Evolutionary conservation across 2,797 vertebrate species (phyloP).

Genomic region (Masticophis lateralis): DNA sequence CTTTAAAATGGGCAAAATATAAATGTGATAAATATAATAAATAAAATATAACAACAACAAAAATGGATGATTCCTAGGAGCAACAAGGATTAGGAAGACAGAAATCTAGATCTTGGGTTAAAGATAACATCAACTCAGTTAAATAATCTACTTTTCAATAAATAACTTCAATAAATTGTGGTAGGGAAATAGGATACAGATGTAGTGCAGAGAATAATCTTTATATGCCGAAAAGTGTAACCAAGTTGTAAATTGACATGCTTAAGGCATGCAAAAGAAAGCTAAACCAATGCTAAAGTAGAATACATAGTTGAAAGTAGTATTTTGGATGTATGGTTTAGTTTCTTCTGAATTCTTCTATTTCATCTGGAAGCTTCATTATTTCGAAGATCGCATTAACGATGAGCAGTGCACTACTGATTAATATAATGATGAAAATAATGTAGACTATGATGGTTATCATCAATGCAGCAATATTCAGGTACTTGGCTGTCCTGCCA

Average conservation of each 20-base stretch:
- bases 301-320: neutral
- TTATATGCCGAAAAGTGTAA: neutral
- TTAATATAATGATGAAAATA: rapidly evolving
- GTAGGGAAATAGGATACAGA: neutral
- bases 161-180: neutral
- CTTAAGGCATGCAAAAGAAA: neutral
- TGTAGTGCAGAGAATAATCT: neutral
- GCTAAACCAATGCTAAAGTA: neutral
- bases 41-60: neutral
- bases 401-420: rapidly evolving
- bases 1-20: neutral
- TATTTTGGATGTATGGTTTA: neutral
- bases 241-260: neutral
- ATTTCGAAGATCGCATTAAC: neutral
- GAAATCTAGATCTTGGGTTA: neutral
- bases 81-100: neutral
- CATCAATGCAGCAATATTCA: neutral
- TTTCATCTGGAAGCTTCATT: neutral
- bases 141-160: neutral
- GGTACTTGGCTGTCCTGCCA: conserved; percentile 9
- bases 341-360: neutral
- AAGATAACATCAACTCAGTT: neutral
- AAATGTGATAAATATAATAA: neutral
- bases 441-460: neutral
- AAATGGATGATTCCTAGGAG: neutral